phyloP scores from a whole-genome alignment of 2,797 vertebrate genomes.

The Gymnothorax javanicus region DNA sequence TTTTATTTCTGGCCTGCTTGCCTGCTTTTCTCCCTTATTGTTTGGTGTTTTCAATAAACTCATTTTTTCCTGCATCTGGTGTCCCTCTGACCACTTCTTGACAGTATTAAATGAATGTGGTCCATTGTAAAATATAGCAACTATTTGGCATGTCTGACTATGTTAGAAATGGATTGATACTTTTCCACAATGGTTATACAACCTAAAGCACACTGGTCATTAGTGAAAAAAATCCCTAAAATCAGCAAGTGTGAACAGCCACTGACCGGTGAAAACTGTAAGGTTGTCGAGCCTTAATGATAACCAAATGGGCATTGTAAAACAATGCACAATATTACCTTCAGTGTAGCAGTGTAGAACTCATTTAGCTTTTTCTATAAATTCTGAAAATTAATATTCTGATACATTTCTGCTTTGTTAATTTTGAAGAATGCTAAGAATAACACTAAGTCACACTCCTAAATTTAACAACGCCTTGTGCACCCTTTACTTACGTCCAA shows the following conservation, averaged over 20 bases:
- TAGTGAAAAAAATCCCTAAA: constrained; percentile 27
- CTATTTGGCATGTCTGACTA: constrained; percentile 41
- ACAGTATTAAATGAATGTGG: constrained; percentile 46
- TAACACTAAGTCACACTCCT: neutral
- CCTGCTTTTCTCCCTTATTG: too few relatives aligned
- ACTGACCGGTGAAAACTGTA: constrained; percentile 53
- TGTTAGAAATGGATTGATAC: neutral
- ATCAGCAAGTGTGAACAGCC: constrained; percentile 40
- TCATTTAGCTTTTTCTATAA: neutral
- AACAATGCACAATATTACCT: neutral
- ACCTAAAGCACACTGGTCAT: constrained; percentile 43
- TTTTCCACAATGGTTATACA: constrained; percentile 37
- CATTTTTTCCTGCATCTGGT: too few relatives aligned
- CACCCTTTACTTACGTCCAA: neutral
- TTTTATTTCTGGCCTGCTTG: too few relatives aligned
- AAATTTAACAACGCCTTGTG: neutral
- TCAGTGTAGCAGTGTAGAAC: neutral
- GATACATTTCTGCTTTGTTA: neutral
- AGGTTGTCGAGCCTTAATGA: constrained; percentile 43
- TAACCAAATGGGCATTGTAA: constrained; percentile 33
- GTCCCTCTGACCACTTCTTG: too few relatives aligned
- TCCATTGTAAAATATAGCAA: constrained; percentile 43
- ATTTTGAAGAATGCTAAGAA: neutral
- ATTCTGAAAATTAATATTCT: neutral
- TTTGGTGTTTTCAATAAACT: too few relatives aligned